Conservation (phyloP, 1,140 invertebrate genomes). For the Aphelenchoides avenae region DNA sequence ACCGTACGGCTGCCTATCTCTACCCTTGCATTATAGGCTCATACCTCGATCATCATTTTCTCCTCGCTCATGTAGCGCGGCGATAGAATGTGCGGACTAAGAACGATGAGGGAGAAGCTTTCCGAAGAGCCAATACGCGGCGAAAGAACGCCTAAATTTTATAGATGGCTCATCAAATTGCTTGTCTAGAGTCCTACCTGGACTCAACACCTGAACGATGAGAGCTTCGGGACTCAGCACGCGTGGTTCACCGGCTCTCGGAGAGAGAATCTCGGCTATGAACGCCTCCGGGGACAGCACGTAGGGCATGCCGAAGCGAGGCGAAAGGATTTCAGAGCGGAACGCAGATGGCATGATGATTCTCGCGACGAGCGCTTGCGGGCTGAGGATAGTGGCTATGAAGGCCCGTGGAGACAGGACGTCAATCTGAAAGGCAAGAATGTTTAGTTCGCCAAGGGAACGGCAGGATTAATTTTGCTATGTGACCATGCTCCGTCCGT, state of each 20-base stretch:
- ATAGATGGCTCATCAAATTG: slow-evolving; percentile 5
- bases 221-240: slow-evolving; percentile 31
- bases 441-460: too few relatives aligned
- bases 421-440: slow-evolving; percentile 12
- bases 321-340: slow-evolving; percentile 23
- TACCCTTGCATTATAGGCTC: too few relatives aligned
- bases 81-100: slow-evolving; percentile 23
- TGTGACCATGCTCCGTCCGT: too few relatives aligned
- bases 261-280: slow-evolving; percentile 35
- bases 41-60: slow-evolving; percentile 26
- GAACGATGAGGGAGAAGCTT: slow-evolving; percentile 17
- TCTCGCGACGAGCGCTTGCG: slow-evolving; percentile 17
- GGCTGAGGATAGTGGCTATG: slow-evolving; percentile 22
- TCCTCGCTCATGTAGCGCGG: slow-evolving; percentile 25
- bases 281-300: slow-evolving; percentile 38
- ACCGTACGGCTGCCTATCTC: too few relatives aligned
- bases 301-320: slow-evolving; percentile 12
- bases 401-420: slow-evolving; percentile 27
- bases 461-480: too few relatives aligned
- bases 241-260: slow-evolving; percentile 16
- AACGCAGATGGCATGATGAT: slow-evolving; percentile 26
- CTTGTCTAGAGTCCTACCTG: slow-evolving; percentile 13
- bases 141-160: slow-evolving; percentile 9
- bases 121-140: slow-evolving; percentile 22
- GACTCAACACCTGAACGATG: slow-evolving; percentile 37